Conservation (phyloP, 2,113 vertebrate genomes). For the Cervus canadensis region DNA sequence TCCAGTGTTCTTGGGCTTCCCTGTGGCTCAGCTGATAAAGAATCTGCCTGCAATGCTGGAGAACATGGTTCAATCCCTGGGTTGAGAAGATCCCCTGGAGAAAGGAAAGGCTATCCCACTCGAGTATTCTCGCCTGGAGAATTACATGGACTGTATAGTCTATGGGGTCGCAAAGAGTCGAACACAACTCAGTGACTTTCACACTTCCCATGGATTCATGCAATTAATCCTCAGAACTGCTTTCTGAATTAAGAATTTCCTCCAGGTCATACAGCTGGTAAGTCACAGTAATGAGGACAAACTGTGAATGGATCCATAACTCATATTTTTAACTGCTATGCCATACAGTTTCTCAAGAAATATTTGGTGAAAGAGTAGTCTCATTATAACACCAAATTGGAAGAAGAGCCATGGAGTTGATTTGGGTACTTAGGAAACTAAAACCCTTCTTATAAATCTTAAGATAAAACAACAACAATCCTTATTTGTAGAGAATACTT, state of each 20-base stretch:
- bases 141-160: not conserved
- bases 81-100: not conserved
- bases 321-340: not conserved
- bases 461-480: not conserved
- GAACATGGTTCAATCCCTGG: not conserved
- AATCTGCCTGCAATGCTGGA: not conserved
- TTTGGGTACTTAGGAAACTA: not conserved
- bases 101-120: not conserved
- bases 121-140: not conserved
- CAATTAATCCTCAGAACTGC: not conserved
- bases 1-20: not conserved
- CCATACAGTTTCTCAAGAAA: not conserved
- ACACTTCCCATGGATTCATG: not conserved
- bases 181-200: not conserved
- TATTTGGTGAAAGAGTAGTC: not conserved
- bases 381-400: not conserved
- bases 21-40: not conserved
- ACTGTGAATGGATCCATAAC: not conserved
- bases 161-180: fast-evolving
- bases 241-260: not conserved
- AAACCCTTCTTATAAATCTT: not conserved
- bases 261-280: not conserved
- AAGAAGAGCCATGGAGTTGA: not conserved
- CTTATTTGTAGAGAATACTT: not conserved
- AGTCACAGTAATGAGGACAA: not conserved